Base-by-base conservation (phyloP, 2,888 invertebrate genomes). In the Hydropsyche betteni region DNA sequence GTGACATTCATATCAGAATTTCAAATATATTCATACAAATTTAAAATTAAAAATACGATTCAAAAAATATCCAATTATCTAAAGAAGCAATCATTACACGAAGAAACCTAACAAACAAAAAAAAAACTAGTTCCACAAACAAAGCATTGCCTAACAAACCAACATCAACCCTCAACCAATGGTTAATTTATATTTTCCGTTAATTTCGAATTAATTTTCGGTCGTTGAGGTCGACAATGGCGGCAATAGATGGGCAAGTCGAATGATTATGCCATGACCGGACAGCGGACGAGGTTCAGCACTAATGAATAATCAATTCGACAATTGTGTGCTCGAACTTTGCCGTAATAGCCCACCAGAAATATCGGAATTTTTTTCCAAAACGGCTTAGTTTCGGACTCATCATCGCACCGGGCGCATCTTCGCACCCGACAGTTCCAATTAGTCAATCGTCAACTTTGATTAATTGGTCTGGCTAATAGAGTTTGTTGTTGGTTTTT, bases 251-350 rank as follows among this genome's bases (percentile, higher is more conserved):
- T 33, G 36, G 33, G 34, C 51, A 68, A 33, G 34, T 58, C n/a
- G 58, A 10, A 44, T 73, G 44, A 33, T 36, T 38, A 74, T 75
- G 34, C 68, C 69, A 61, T 74, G 74, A 74, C 75, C 75, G 75
- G 38, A 72, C 70, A 55, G 38, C 71, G 64, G 71, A 51, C 51
- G 53, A 71, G 33, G 71, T 44, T 70, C 44, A 44, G 3, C 44
- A 52, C 74, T 75, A 55, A 75, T 77, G 75, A 77, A 77, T 75
- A 75, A 75, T 70, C 64, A 77, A 77, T 74, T 36, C 36, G 24
- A n/a, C 51, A 44, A 69, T 69, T 69, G 51, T 72, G 36, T 33
- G 38, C 38, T 51, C 52, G 72, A 72, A 72, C 72, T 72, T 72
- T 72, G 72, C 24, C 72, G 38, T 72, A 24, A 52, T 34, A 38